A percentile compares a stretch with the other conserved stretches of the same genome.
phyloP scores from a whole-genome alignment of 1,140 invertebrate genomes.

The Doryteuthis pealeii region DNA sequence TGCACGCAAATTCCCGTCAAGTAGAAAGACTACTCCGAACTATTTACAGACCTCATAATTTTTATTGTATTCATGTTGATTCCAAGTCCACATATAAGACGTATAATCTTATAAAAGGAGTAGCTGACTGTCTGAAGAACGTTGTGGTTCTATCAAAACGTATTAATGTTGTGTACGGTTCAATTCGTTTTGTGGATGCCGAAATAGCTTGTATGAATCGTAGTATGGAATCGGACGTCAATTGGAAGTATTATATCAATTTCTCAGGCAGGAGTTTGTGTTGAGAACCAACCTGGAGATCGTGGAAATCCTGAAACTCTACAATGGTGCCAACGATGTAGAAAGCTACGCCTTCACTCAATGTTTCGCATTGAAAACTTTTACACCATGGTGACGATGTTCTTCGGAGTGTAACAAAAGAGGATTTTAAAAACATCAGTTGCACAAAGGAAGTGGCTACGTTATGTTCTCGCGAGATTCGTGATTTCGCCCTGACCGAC shows the following conservation, averaged over 20 bases:
- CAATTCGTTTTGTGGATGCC: neutral
- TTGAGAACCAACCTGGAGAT: slow-evolving; percentile 27
- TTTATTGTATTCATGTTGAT: slow-evolving; percentile 49
- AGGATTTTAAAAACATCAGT: too few species aligned
- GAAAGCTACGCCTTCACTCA: slow-evolving; percentile 17
- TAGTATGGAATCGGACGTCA: neutral
- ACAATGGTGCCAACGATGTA: slow-evolving; percentile 26
- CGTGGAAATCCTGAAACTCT: slow-evolving; percentile 16
- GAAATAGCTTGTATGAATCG: slow-evolving; percentile 21
- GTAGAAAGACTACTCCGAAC: neutral
- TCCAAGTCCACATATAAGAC: slow-evolving; percentile 13
- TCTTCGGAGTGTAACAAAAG: too few species aligned
- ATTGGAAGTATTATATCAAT: slow-evolving; percentile 31
- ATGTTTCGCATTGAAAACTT: too few species aligned
- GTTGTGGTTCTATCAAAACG: slow-evolving; percentile 12
- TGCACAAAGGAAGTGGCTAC: slow-evolving; percentile 38
- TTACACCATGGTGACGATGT: too few species aligned
- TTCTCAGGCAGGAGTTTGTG: slow-evolving; percentile 29
- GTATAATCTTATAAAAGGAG: slow-evolving; percentile 13
- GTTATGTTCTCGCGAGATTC: slow-evolving; percentile 36
- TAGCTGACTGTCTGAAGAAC: slow-evolving; percentile 23
- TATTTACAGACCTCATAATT: slow-evolving; percentile 44
- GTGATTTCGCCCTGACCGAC: slow-evolving; percentile 31
- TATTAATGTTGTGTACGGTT: neutral
- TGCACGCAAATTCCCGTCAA: neutral